Conservation (phyloP, 2,797 vertebrate species). For the Carduelis carduelis region DNA sequence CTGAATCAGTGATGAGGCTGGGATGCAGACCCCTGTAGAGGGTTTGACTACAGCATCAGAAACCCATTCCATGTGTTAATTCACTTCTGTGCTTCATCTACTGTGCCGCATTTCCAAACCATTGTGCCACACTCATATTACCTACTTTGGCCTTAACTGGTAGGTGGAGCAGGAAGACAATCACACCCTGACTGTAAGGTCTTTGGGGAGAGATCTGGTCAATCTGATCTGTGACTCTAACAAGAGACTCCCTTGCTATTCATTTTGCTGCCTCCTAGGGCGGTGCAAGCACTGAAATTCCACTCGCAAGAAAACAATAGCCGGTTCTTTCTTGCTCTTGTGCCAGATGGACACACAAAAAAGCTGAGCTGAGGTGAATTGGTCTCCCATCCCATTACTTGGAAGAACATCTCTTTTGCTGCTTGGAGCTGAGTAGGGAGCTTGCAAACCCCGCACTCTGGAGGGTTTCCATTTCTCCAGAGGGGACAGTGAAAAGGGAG, state of each 20-base stretch:
- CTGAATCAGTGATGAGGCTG: neutral
- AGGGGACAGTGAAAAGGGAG: neutral
- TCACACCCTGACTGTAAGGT: neutral
- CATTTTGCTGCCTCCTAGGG: neutral
- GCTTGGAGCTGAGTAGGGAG: neutral
- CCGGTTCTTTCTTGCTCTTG: neutral
- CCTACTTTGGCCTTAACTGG: conserved; percentile 11
- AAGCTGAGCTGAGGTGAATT: neutral
- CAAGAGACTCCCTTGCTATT: neutral
- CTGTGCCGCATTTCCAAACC: neutral
- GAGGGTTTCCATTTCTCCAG: neutral
- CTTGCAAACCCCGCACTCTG: neutral
- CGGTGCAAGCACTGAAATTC: neutral
- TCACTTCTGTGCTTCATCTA: neutral
- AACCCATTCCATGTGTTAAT: neutral
- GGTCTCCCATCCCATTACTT: neutral
- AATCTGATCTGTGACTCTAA: neutral
- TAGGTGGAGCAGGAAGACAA: conserved; percentile 18
- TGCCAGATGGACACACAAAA: neutral
- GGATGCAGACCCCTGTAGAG: neutral
- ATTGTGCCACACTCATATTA: neutral
- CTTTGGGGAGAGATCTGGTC: neutral
- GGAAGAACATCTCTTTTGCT: neutral
- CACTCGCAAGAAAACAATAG: neutral
- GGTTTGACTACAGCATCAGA: conserved; percentile 6